phyloP scores from a whole-genome alignment of 2,113 vertebrate genomes.

The Petaurus breviceps region DNA sequence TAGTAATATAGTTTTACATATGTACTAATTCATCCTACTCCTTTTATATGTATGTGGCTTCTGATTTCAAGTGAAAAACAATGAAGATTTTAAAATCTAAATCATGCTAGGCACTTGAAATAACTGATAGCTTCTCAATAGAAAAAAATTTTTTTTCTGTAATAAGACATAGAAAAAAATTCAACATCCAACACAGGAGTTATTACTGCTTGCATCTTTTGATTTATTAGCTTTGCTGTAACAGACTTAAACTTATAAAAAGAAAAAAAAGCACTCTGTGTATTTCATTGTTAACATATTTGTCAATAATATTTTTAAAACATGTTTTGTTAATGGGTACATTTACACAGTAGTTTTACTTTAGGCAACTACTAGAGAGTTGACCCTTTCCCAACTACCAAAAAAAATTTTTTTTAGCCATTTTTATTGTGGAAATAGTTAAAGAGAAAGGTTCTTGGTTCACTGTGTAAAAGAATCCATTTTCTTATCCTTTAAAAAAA shows the following conservation, averaged over 20 bases:
- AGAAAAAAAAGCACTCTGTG: slow-evolving; percentile 8
- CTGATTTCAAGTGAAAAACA: slow-evolving; percentile 27
- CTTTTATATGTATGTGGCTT: background rate
- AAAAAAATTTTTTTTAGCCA: background rate
- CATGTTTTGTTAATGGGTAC: slow-evolving; percentile 3
- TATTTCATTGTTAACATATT: slow-evolving; percentile 24
- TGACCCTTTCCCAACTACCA: background rate
- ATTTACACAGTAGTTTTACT: slow-evolving; percentile 38
- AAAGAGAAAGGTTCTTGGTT: slow-evolving; percentile 19
- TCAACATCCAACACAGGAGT: background rate
- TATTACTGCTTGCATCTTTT: background rate
- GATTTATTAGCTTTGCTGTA: slow-evolving; percentile 7
- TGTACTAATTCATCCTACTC: slow-evolving; percentile 21
- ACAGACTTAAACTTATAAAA: slow-evolving; percentile 21
- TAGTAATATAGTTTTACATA: slow-evolving; percentile 11
- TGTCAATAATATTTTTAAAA: slow-evolving; percentile 15
- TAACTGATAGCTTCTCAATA: slow-evolving; percentile 22
- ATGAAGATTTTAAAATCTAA: background rate
- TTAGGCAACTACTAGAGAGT: slow-evolving; percentile 2
- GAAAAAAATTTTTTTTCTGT: background rate
- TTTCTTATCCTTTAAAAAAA: slow-evolving; percentile 23
- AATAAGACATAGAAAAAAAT: background rate
- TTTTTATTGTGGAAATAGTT: slow-evolving; percentile 38
- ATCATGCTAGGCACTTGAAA: background rate
- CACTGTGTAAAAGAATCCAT: slow-evolving; percentile 45